Evolutionary conservation across 2,113 vertebrate genomes (phyloP).

Genomic region (Cyprinus carpio): DNA sequence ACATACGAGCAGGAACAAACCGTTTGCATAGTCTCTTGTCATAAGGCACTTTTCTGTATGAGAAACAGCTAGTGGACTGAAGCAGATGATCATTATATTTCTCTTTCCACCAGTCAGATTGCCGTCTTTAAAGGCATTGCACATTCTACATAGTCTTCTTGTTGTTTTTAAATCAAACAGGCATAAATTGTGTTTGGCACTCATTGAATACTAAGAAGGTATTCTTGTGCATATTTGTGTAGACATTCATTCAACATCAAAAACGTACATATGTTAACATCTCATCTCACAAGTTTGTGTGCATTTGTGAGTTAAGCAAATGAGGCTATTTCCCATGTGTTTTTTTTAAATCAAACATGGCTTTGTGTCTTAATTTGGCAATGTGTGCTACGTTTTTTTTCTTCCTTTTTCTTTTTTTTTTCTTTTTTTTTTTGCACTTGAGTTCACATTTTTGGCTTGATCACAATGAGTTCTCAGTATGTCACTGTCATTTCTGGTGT

Average conservation of each 20-base stretch:
- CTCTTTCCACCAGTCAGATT: conserved; percentile 3
- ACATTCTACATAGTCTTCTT: conserved; percentile 55
- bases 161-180: conserved; percentile 30
- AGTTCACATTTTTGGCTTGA: conserved; percentile 36
- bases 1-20: conserved; percentile 76
- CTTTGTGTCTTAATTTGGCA: conserved; percentile 48
- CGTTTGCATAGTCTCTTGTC: conserved; percentile 92
- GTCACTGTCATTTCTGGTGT: conserved; percentile 17
- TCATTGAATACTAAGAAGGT: conserved; percentile 60
- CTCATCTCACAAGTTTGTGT: conserved; percentile 60
- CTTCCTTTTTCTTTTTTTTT: too few relatives aligned
- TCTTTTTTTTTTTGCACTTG: neutral
- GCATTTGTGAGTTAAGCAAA: conserved; percentile 66
- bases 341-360: conserved; percentile 12
- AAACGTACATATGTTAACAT: conserved; percentile 60
- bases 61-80: conserved; percentile 65
- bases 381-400: conserved; percentile 37
- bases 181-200: conserved; percentile 56
- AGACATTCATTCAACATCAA: conserved; percentile 69
- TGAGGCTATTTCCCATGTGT: conserved; percentile 63
- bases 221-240: conserved; percentile 70
- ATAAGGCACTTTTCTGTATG: conserved; percentile 87
- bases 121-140: conserved; percentile 55
- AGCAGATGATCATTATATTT: conserved; percentile 51
- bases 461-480: conserved; percentile 29